A percentile compares a stretch with the other conserved stretches of the same genome.
phyloP scores from a whole-genome alignment of 35 echinoderm and acorn worm genomes.

The Apostichopus parvimensis region DNA sequence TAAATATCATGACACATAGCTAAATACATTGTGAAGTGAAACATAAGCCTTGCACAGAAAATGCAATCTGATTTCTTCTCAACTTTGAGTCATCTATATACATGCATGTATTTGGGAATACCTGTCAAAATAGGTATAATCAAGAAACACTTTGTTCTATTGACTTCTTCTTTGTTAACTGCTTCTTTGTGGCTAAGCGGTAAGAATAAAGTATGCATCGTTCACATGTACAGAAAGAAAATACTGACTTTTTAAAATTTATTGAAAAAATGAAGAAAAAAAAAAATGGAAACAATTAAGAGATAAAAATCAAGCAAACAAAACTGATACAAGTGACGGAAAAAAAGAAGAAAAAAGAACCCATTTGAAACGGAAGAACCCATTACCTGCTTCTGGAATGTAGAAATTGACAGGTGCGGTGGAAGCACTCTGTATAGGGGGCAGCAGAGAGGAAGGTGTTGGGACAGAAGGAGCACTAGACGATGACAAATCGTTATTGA shows the following conservation, averaged over 20 bases:
- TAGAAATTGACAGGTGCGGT: conserved; percentile 75
- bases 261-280: no score
- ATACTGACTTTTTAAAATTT: no score
- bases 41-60: not conserved
- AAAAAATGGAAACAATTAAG: no score
- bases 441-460: conserved; percentile 35
- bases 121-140: no score
- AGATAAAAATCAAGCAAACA: not conserved
- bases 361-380: not conserved
- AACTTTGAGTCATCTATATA: no score
- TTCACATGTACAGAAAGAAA: no score
- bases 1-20: not conserved
- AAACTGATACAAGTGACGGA: not conserved
- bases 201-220: no score
- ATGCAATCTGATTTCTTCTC: not conserved
- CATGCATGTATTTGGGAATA: no score
- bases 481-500: conserved; percentile 57
- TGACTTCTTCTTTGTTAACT: no score
- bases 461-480: conserved; percentile 56
- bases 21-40: not conserved
- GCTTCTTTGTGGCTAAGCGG: no score
- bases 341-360: not conserved
- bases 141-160: no score
- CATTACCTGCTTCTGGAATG: conserved; percentile 71
- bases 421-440: conserved; percentile 10